Base-by-base conservation (phyloP, 1,140 invertebrate species). In the Leptopilina boulardi region DNA sequence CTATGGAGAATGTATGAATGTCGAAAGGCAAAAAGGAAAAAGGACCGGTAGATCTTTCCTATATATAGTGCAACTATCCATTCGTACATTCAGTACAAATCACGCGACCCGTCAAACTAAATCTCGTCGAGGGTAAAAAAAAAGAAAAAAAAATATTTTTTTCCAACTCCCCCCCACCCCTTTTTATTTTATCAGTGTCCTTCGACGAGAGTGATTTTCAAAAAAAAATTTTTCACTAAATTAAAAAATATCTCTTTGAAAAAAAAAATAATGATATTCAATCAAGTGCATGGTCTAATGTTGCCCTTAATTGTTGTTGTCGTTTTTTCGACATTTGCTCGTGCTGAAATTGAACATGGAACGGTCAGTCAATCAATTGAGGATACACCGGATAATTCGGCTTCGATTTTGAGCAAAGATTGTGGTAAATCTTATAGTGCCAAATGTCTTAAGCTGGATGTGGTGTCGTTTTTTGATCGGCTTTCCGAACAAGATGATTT, bases 381-480 rank as follows among this genome's bases (percentile, higher is more conserved):
- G 18, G 86, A 87, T 38, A n/a, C 84, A 0, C 79, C 84, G 23
- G 83, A 87, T 19, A 86, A 76, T 66, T 10, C 82, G n/a, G 80
- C 86, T 0, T 51, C 84, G 0, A 82, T 78, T 2, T 85, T 92
- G 77, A 91, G 83, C 56, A 93, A 93, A 80, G 94, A 95, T 81
- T 96, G 96, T 83, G 89, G 92, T 21, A 93, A 93, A 6, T 92
- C 93, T 0, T 96, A 96, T 81, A 95, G 94, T 88, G 91, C 93
- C 8, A 95, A 94, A 34, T 97, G 96, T 83, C 88, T 96, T 13
- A 96, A 96, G 86, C 90, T 97, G 70, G 95, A 96, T 88, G 93
- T 96, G n/a, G 94, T 96, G 11, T 94, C 94, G 1, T 93, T 96
- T 83, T 91, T 96, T 34, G 95, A 96, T 82, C 94, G 93, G 79